Percentiles rank a stretch among this genome's conserved stretches.
These are phyloP conservation scores for Tyrophagus putrescentiae DNA, from an alignment of 1,140 invertebrate species.

Conservation along the genomic window DNA sequence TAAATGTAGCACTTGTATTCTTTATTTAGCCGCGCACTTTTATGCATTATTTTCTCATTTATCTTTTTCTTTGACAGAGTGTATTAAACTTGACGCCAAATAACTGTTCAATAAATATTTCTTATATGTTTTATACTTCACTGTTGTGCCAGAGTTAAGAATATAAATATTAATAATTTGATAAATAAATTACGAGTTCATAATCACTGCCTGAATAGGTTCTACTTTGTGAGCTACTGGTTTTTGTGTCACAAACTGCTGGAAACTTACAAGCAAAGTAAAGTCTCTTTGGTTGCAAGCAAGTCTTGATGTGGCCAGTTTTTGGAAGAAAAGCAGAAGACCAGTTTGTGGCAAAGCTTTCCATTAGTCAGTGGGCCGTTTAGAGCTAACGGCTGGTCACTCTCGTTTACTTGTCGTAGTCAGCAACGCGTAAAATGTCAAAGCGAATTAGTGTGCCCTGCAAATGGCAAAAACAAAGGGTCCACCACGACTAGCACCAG, in stretches of 20 bases:
- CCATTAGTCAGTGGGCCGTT: background rate
- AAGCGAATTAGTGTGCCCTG: conserved; percentile 14
- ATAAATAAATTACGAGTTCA: conserved; percentile 8
- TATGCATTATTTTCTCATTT: no score
- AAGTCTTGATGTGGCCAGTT: no score
- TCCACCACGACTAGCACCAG: background rate
- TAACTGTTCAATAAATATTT: no score
- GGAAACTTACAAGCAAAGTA: no score
- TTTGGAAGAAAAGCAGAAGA: no score
- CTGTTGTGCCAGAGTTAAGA: background rate
- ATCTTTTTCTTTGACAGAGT: no score
- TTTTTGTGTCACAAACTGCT: no score
- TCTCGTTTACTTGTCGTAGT: background rate
- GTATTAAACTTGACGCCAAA: no score
- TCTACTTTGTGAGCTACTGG: background rate
- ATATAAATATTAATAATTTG: conserved; percentile 1
- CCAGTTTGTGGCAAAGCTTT: no score
- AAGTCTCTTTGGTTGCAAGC: no score
- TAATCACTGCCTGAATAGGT: conserved; percentile 6
- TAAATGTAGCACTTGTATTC: no score
- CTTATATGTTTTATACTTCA: background rate
- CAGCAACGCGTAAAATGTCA: conserved; percentile 18
- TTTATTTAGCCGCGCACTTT: no score
- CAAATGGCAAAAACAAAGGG: background rate
- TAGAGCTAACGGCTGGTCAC: background rate